Conservation (phyloP, 2,888 invertebrate genomes). For the Phasia obesa region DNA sequence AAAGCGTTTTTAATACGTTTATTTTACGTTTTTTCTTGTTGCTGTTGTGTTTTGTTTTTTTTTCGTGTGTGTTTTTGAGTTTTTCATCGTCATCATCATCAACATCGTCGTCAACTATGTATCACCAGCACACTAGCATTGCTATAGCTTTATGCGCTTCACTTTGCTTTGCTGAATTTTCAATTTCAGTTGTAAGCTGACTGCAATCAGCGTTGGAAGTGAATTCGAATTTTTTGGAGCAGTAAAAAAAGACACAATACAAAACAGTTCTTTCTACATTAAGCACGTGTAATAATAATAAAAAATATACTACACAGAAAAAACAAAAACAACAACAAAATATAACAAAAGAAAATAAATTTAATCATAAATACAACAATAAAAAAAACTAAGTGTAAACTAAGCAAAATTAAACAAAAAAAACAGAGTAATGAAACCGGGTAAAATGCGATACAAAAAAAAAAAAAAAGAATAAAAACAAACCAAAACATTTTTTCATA, state of each 20-base stretch:
- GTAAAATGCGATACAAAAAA: conserved; percentile 15
- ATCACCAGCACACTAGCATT: conserved; percentile 65
- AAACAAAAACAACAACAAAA: conserved; percentile 2
- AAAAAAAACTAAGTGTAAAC: conserved; percentile 10
- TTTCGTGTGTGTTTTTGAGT: conserved; percentile 68
- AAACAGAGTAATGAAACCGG: conserved; percentile 28
- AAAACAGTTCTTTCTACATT: conserved; percentile 11
- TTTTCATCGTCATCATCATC: conserved; percentile 63
- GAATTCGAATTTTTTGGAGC: conserved; percentile 45
- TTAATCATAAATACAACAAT: neutral
- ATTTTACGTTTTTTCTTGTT: conserved; percentile 55
- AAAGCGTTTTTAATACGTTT: conserved; percentile 68
- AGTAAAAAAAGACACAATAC: conserved; percentile 16
- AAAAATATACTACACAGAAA: neutral
- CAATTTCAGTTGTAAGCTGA: conserved; percentile 82
- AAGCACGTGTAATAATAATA: conserved; percentile 55
- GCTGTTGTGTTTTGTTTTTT: conserved; percentile 50
- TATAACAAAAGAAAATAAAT: conserved; percentile 17
- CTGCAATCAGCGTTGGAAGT: conserved; percentile 81
- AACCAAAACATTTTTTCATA: neutral
- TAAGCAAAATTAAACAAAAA: conserved; percentile 22
- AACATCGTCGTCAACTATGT: conserved; percentile 58
- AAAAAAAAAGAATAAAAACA: neutral
- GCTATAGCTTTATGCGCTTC: conserved; percentile 75
- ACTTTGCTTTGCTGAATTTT: conserved; percentile 81